Evolutionary conservation across 2,113 vertebrate genomes (phyloP), one percentile per base, ranked within the genome.

Genomic region (Orcinus orca): DNA sequence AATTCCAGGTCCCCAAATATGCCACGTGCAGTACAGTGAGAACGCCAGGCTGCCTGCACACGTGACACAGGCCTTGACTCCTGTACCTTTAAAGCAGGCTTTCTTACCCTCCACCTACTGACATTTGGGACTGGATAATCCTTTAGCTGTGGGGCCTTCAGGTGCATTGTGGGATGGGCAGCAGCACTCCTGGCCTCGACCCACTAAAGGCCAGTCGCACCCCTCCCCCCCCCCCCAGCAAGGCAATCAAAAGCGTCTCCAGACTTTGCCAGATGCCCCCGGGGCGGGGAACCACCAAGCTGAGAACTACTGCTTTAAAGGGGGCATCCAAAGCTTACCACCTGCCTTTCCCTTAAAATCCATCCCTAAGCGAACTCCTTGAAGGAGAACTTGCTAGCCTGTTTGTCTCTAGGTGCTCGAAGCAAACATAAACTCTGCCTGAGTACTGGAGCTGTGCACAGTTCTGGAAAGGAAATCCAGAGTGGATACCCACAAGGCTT

Each of bases 391-490:
- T 26, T 93, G 63, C 63, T 58, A n/a, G 93, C 86, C 77, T 68
- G 74, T 90, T 88, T 77, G 55, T 73, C 91, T 94, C 95, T 73
- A 5, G 0, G 74, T 91, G 33, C 77, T 95, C 89, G 88, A 94
- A 96, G 62, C 70, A 90, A 71, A 95, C 77, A 80, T 15, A 94
- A 92, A 88, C 92, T 74, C 73, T 90, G 96, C 47, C 79, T 47
- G 91, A 65, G 93, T 93, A 96, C 95, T 60, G 86, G 38, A 91
- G 62, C 1, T 71, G 93, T 71, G 55, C 71, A 95, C 85, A 76
- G 13, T 41, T 96, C 90, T 92, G 90, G 81, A 83, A 85, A 94
- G 96, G 90, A 96, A 97, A 88, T 90, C 93, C 95, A 94, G 88
- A 97, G 71, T 93, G 79, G 70, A 94, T 50, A 88, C 53, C 88